These are phyloP conservation scores for Gila orcuttii DNA, from an alignment of 2,113 vertebrate species.

Conservation along the genomic window DNA sequence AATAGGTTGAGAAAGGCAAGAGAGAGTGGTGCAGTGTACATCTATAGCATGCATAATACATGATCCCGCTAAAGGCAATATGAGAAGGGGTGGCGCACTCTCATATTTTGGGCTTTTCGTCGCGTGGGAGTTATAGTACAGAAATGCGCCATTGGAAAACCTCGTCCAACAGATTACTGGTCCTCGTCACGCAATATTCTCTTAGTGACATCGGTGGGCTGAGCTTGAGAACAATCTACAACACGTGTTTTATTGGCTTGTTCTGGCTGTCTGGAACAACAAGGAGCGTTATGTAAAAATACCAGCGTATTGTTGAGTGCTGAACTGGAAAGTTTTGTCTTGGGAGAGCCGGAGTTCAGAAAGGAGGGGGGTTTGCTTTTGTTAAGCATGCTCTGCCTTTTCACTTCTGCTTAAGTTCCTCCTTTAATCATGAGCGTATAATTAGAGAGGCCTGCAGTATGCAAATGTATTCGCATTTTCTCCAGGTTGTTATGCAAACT, in stretches of 20 bases:
- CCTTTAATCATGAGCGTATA: constrained; percentile 73
- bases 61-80: neutral
- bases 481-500: constrained; percentile 72
- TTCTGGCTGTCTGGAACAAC: constrained; percentile 46
- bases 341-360: constrained; percentile 27
- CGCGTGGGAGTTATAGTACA: neutral
- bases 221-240: constrained; percentile 41
- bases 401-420: constrained; percentile 66
- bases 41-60: constrained; percentile 40
- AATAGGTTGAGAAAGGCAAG: constrained; percentile 44
- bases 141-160: neutral
- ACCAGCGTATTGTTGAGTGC: constrained; percentile 13
- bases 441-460: constrained; percentile 69
- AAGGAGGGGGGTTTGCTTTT: constrained; percentile 52
- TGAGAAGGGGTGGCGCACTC: neutral
- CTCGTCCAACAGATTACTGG: neutral
- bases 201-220: neutral
- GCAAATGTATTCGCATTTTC: constrained; percentile 66
- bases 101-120: neutral
- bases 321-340: constrained; percentile 55
- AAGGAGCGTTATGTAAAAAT: constrained; percentile 46
- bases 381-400: constrained; percentile 59
- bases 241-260: constrained; percentile 18
- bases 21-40: constrained; percentile 21
- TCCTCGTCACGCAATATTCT: neutral